Evolutionary conservation across 2,888 invertebrate genomes (phyloP), one percentile per base, ranked within the genome.

Genomic region (Agrotis ipsilon): DNA sequence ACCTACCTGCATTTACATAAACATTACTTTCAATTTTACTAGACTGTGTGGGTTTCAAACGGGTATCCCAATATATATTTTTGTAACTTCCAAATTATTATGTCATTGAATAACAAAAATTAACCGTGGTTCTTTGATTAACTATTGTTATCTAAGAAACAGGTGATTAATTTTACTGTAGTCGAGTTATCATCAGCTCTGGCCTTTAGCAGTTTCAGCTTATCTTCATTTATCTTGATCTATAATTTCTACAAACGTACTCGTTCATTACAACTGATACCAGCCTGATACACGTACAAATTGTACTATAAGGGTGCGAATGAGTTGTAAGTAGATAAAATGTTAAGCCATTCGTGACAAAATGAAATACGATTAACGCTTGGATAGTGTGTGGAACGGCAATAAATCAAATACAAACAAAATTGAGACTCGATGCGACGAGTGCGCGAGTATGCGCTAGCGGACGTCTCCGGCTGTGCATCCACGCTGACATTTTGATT

Each of bases 401-500:
- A 62, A 58, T 83, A 65, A 83, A 83, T 79, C 61, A 78, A 51
- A 54, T 68, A 68, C 54, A 62, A 80, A 77, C 66, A 68, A 63
- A 81, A 70, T 79, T 64, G 52, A 78, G 73, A 66, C 68, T 65
- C 55, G 75, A 61, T 75, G 65, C 61, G 82, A 76, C 68, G 69
- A 66, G 65, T 74, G 72, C 65, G 68, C 39, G 74, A 61, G 73
- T 75, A 74, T 74, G 67, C 59, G 71, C 43, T 67, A 68, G 74
- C 76, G 70, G 69, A 66, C 65, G 75, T 72, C 68, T 71, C 80
- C 83, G 63, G 75, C 76, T 80, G 87, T 85, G 85, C 78, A 82
- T 87, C 81, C 74, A 85, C 83, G 89, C 82, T 91, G 91, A 91
- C 92, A 91, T 88, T 84, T 91, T 93, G 94, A 94, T 92, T 93